Percentiles rank a stretch among this genome's conserved stretches.
Evolutionary conservation across 1,140 invertebrate genomes (phyloP).

Genomic region (Pseudomyrmex cubaensis): DNA sequence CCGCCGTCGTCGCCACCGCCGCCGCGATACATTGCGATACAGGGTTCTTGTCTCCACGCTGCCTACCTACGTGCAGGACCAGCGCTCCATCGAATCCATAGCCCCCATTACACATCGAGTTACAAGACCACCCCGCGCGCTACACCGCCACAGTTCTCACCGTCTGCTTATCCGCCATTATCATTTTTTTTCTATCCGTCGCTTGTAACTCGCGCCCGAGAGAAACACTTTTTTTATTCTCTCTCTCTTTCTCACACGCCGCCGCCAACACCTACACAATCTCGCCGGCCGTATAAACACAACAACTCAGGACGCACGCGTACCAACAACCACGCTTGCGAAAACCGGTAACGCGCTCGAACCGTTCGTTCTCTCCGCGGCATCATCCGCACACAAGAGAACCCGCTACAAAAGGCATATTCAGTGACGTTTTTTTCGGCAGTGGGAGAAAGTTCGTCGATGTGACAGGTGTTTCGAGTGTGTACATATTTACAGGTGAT

Average conservation of each 20-base stretch:
- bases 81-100: slow-evolving; percentile 77
- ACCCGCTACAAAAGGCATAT: neutral
- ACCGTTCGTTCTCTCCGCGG: slow-evolving; percentile 9
- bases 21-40: slow-evolving; percentile 84
- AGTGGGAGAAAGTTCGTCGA: slow-evolving; percentile 19
- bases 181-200: slow-evolving; percentile 37
- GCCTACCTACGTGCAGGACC: slow-evolving; percentile 80
- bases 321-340: slow-evolving; percentile 61
- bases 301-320: slow-evolving; percentile 68
- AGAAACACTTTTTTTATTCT: slow-evolving; percentile 40
- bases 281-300: slow-evolving; percentile 64
- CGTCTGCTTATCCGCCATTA: slow-evolving; percentile 50
- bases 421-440: too few species aligned
- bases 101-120: slow-evolving; percentile 78
- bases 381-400: neutral
- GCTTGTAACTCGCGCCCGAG: slow-evolving; percentile 47
- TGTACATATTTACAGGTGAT: slow-evolving; percentile 51
- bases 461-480: slow-evolving; percentile 31
- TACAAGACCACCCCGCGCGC: slow-evolving; percentile 69
- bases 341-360: slow-evolving; percentile 39
- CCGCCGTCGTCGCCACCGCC: slow-evolving; percentile 79
- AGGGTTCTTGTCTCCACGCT: slow-evolving; percentile 82
- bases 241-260: neutral
- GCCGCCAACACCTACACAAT: slow-evolving; percentile 43
- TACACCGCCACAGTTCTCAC: slow-evolving; percentile 18